Conservation (phyloP, 2,797 vertebrate genomes). For the Helicolenus hilgendorfi region DNA sequence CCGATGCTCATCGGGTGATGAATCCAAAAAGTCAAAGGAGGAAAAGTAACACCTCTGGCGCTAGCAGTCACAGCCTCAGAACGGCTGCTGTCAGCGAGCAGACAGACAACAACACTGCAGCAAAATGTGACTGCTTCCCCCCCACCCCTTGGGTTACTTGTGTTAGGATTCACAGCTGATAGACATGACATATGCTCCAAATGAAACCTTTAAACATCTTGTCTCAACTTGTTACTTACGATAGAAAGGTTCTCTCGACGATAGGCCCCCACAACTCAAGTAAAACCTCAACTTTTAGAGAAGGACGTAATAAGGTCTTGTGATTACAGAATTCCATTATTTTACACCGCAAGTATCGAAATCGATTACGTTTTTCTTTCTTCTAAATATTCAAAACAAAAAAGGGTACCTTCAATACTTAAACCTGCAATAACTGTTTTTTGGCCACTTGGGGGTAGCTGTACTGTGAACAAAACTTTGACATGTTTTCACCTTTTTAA, state of each 20-base stretch:
- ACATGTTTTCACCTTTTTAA: neutral
- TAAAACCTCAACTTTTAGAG: neutral
- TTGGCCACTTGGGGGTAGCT: too few relatives aligned
- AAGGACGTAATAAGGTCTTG: neutral
- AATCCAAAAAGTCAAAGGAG: slow-evolving; percentile 89
- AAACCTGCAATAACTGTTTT: neutral
- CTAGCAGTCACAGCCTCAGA: slow-evolving; percentile 68
- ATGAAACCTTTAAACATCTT: slow-evolving; percentile 89
- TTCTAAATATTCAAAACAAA: neutral
- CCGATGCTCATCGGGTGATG: slow-evolving; percentile 81
- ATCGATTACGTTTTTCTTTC: neutral
- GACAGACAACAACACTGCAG: slow-evolving; percentile 57
- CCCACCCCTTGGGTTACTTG: slow-evolving; percentile 57
- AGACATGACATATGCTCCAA: slow-evolving; percentile 85
- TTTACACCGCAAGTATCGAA: neutral
- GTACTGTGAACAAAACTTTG: neutral
- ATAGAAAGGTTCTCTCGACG: slow-evolving; percentile 58
- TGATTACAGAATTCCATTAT: neutral
- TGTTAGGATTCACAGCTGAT: slow-evolving; percentile 82
- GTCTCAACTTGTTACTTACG: slow-evolving; percentile 85
- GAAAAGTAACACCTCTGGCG: slow-evolving; percentile 88
- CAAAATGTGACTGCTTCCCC: slow-evolving; percentile 81
- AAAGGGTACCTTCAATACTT: neutral
- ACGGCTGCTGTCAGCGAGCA: slow-evolving; percentile 73
- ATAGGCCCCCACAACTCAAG: neutral